Percentiles rank a stretch among this genome's conserved stretches.
phyloP scores from a whole-genome alignment of 2,113 vertebrate genomes.

The Zonotrichia leucophrys region DNA sequence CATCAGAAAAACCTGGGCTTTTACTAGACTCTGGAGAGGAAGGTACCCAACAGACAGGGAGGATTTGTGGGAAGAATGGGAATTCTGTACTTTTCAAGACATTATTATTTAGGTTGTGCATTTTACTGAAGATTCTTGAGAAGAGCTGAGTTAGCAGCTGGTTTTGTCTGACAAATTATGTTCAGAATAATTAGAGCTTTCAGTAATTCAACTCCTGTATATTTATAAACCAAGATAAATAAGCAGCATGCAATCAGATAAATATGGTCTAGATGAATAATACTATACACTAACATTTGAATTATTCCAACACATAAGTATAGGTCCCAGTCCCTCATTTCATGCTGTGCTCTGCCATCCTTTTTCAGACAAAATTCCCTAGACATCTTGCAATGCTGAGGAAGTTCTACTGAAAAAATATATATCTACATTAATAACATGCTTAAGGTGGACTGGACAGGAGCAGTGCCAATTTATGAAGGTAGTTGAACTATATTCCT shows the following conservation, averaged over 20 bases:
- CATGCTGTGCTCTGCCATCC: not conserved
- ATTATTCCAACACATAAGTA: not conserved
- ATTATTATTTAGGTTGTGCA: not conserved
- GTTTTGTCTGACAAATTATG: not conserved
- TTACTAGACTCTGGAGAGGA: not conserved
- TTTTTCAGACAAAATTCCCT: not conserved
- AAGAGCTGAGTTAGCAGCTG: not conserved
- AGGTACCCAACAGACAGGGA: not conserved
- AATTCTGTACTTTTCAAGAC: not conserved
- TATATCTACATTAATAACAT: not conserved
- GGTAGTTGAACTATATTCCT: not conserved
- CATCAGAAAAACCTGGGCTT: not conserved
- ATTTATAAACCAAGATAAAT: constrained; percentile 30
- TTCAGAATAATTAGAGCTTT: constrained; percentile 31
- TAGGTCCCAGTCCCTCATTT: not conserved
- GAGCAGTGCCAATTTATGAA: not conserved
- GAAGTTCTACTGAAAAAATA: not conserved
- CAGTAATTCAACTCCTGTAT: not conserved
- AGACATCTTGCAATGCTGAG: not conserved
- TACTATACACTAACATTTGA: not conserved
- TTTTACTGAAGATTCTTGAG: not conserved
- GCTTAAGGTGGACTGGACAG: not conserved
- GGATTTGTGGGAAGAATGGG: not conserved
- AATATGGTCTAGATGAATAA: not conserved
- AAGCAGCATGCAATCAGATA: not conserved